Percentiles rank a stretch among this genome's conserved stretches.
Evolutionary conservation across 2,113 vertebrate genomes (phyloP).

Genomic region (Lophotis ruficrista): DNA sequence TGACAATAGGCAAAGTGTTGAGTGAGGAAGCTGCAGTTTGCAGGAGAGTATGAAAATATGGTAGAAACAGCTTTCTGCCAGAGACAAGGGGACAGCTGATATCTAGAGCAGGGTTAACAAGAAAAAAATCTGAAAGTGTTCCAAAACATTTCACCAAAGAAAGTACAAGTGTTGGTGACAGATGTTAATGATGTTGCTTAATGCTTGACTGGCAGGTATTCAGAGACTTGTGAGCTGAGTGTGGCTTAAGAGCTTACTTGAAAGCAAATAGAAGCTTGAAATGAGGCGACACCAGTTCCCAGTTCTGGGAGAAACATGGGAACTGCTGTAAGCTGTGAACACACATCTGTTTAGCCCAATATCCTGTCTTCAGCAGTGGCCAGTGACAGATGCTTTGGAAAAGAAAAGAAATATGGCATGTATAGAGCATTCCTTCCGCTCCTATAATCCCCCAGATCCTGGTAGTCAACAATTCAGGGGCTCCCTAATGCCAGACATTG

Average conservation of each 20-base stretch:
- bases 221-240: slow-evolving; percentile 4
- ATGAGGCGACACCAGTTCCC: not conserved
- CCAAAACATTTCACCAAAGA: slow-evolving; percentile 28
- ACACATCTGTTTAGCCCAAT: slow-evolving; percentile 7
- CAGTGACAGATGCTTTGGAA: slow-evolving; percentile 13
- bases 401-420: not conserved
- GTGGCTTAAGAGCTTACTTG: slow-evolving; percentile 34
- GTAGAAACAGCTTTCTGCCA: not conserved
- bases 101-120: not conserved
- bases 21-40: not conserved
- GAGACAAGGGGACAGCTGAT: not conserved
- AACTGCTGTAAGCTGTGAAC: not conserved
- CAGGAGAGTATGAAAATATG: not conserved
- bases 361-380: not conserved
- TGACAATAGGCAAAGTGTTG: not conserved
- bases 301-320: not conserved
- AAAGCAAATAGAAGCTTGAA: slow-evolving; percentile 53
- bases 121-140: not conserved
- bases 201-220: slow-evolving; percentile 55
- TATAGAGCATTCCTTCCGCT: not conserved
- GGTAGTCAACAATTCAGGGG: not conserved
- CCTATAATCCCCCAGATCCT: not conserved
- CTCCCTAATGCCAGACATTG: not conserved
- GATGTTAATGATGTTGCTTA: slow-evolving; percentile 41
- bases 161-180: slow-evolving; percentile 41